These are phyloP conservation scores for Ethmia dodecea DNA, from an alignment of 2,888 invertebrate genomes.

Conservation along the genomic window DNA sequence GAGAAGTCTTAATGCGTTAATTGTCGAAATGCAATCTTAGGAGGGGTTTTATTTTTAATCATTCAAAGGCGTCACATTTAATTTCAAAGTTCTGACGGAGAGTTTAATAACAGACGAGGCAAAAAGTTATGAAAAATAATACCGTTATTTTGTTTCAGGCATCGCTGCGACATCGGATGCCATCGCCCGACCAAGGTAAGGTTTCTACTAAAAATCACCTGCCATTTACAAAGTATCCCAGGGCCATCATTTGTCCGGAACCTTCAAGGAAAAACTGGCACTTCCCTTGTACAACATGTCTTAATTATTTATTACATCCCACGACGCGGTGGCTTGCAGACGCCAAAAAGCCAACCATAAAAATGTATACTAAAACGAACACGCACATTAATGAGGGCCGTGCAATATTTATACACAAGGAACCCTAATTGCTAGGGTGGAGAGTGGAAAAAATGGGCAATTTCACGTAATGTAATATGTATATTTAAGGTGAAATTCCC, in stretches of 20 bases:
- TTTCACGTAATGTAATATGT: constrained; percentile 78
- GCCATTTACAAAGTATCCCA: constrained; percentile 12
- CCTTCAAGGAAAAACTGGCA: constrained; percentile 35
- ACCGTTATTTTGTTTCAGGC: constrained; percentile 59
- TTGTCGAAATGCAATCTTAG: constrained; percentile 76
- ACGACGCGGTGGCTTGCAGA: constrained; percentile 47
- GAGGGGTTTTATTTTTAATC: constrained; percentile 57
- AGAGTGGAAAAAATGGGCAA: constrained; percentile 79
- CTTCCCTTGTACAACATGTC: constrained; percentile 55
- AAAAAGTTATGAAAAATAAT: constrained; percentile 6
- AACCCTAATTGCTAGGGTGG: constrained; percentile 78
- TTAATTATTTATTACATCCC: constrained; percentile 74
- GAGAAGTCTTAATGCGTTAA: constrained; percentile 74
- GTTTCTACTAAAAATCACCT: constrained; percentile 16
- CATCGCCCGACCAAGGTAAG: constrained; percentile 70
- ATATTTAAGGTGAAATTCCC: constrained; percentile 73
- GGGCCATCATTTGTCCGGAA: constrained; percentile 27
- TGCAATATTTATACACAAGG: constrained; percentile 77
- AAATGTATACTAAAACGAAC: constrained; percentile 72
- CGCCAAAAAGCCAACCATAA: constrained; percentile 61
- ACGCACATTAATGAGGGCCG: constrained; percentile 74
- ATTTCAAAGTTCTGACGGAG: constrained; percentile 32
- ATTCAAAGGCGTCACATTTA: constrained; percentile 67
- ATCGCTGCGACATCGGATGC: constrained; percentile 57
- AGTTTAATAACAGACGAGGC: no score